Percentiles rank a stretch among this genome's conserved stretches.
Evolutionary conservation across 2,888 invertebrate species (phyloP).

Genomic region (Ochropleura leucogaster): DNA sequence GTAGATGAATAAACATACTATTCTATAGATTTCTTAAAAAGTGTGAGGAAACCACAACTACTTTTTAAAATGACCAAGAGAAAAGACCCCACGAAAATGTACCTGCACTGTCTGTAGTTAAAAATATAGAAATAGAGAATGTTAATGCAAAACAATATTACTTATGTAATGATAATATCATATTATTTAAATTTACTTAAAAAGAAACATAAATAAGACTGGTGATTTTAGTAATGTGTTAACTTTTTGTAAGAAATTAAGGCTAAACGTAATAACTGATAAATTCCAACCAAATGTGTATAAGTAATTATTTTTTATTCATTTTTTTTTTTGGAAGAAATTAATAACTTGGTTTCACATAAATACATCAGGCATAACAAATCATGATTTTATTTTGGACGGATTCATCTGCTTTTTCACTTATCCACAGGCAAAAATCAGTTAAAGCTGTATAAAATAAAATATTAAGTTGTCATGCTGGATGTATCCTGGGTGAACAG

Average conservation of each 20-base stretch:
- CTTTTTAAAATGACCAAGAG: constrained; percentile 10
- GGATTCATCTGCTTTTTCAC: constrained; percentile 4
- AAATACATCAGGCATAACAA: not conserved
- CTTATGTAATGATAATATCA: not conserved
- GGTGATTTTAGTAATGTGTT: not conserved
- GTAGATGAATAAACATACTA: constrained; percentile 17
- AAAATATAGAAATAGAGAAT: not conserved
- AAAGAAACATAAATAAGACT: not conserved
- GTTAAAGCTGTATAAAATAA: not conserved
- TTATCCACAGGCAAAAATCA: not conserved
- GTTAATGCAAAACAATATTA: constrained; percentile 6
- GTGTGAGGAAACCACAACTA: constrained; percentile 19
- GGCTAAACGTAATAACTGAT: not conserved
- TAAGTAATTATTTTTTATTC: not conserved
- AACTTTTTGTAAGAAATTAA: not conserved
- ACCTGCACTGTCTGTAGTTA: not conserved
- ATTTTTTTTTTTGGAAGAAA: not conserved
- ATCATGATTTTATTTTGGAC: not conserved
- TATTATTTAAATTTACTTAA: too few relatives aligned
- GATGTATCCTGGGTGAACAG: not conserved
- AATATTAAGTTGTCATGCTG: not conserved
- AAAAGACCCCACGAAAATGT: constrained; percentile 9
- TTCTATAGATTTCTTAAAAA: constrained; percentile 13
- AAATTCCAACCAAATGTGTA: not conserved
- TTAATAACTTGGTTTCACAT: not conserved